These are phyloP conservation scores for Pristionchus arcanus DNA, from an alignment of 2,888 invertebrate genomes.

Conservation along the genomic window DNA sequence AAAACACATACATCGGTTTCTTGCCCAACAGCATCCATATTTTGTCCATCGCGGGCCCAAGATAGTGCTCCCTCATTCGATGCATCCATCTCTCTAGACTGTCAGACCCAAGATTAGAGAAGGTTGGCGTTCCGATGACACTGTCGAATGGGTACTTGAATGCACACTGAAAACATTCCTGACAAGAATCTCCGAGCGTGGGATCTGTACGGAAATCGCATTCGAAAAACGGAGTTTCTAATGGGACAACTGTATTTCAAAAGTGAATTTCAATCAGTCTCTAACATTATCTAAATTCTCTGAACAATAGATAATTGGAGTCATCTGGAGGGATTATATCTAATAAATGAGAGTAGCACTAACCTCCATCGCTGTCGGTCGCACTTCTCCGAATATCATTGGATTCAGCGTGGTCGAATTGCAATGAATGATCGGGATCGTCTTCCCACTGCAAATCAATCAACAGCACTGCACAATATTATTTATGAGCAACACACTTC, in stretches of 20 bases:
- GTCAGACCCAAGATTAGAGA: neutral
- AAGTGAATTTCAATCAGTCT: too few species aligned
- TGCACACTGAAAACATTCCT: neutral
- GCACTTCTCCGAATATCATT: neutral
- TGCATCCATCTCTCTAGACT: slow-evolving; percentile 12
- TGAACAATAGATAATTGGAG: neutral
- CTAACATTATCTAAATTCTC: neutral
- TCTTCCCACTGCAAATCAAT: neutral
- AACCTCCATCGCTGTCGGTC: neutral
- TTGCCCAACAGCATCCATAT: neutral
- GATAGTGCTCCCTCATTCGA: neutral
- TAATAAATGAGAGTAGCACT: neutral
- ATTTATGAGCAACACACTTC: neutral
- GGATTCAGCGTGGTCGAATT: neutral
- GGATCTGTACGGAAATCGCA: neutral
- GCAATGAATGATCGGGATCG: neutral
- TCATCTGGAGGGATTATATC: neutral
- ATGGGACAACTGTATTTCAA: too few species aligned
- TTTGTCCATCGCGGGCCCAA: neutral
- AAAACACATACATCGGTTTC: neutral
- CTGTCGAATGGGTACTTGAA: neutral
- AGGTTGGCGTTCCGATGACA: neutral
- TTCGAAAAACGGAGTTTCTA: neutral
- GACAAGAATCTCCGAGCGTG: neutral
- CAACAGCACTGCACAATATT: neutral